Base-by-base conservation (phyloP, 1,140 invertebrate genomes). In the Conopomorpha cramerella region DNA sequence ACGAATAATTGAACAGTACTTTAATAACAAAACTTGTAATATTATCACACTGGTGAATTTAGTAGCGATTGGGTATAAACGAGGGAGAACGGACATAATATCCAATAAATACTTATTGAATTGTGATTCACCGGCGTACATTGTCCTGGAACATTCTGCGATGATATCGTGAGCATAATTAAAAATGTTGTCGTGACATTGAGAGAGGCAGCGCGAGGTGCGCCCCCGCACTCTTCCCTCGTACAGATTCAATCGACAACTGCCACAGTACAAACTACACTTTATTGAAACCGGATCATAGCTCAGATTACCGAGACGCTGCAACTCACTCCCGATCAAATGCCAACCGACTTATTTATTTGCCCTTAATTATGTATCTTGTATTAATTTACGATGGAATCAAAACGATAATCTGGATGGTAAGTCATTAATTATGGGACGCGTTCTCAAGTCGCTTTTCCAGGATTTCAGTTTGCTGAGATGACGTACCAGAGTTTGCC, bases 361-460 rank as follows among this genome's bases (percentile, higher is more conserved):
- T 56, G 49, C n/a, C 66, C 64, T 76, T 76, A 76, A 76, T 76
- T 76, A 73, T 76, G 71, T 73, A 76, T 73, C 71, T 73, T 76
- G 71, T 76, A 67, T 73, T 76, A 76, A 76, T 76, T 76, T 76
- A 76, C 71, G 71, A 76, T 76, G 72, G 66, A 65, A 76, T 76
- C 71, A 76, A n/a, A 71, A 76, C 56, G 71, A 73, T 76, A 76
- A 76, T 76, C 71, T 67, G 64, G 57, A 70, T 54, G 51, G 52
- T 65, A 70, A 76, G 72, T 76, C 73, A 76, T 73, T 71, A 57
- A 56, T 59, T 60, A 67, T 76, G 64, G 62, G n/a, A n/a, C n/a
- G n/a, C n/a, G n/a, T n/a, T n/a, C n/a, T n/a, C n/a, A n/a, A n/a
- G n/a, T n/a, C n/a, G n/a, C 60, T 67, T 70, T 72, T 56, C 59